Base-by-base conservation (phyloP, 1,140 invertebrate species). In the Saccostrea cuccullata region DNA sequence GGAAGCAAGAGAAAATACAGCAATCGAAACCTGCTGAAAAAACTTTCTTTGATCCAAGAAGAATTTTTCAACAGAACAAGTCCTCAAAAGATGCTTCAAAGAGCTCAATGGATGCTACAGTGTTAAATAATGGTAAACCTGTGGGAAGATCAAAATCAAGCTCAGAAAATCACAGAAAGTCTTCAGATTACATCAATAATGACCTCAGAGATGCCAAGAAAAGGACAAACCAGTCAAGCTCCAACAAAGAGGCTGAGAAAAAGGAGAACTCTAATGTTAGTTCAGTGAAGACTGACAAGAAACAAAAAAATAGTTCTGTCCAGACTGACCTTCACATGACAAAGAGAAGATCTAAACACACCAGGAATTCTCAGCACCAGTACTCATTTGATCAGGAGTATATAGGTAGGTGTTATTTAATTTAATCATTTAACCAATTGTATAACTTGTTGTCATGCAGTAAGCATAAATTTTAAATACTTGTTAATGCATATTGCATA, bases 161-260 rank as follows among this genome's bases (percentile, higher is more conserved):
- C 26, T 86, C 91, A 9, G 73, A 88, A 58, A 91, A 88, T 30
- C 91, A 93, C n/a, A 91, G 91, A 20, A 91, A 92, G 82, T 92
- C 92, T 83, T 90, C 93, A 17, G 92, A 92, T 77, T 94, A 94
- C 86, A 94, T 94, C 85, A 94, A 94, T 85, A 94, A 94, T 90
- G 93, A 94, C 77, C 88, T 94, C 20, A 90, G 93, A 40, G 93
- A 94, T 84, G 89, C 90, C 0, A 92, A 91, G 86, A 94, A 94
- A 86, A 92, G 91, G 82, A 93, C 92, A 82, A 94, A 93, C 88
- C 90, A 93, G 85, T 90, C 89, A 20, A 86, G 86, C 60, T 87
- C 87, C 30, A 83, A 88, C 30, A 90, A 88, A 87, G 89, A 86
- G 58, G 85, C 23, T 30, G 86, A 85, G 77, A 91, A 87, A 84